Conservation (phyloP, 1,140 invertebrate genomes). For the Heliconius hermathena region DNA sequence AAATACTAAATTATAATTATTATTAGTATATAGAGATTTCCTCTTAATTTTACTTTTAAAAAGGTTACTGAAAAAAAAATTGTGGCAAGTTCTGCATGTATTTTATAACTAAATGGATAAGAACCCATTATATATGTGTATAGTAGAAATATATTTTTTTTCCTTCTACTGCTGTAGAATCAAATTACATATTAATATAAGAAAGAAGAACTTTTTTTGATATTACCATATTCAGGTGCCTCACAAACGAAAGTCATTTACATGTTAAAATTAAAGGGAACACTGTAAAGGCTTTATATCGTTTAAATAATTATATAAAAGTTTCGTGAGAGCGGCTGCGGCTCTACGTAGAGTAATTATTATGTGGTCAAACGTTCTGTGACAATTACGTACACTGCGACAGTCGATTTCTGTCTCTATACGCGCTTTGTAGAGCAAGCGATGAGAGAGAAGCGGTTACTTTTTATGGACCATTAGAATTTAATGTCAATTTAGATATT, state of each 20-base stretch:
- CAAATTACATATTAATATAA: not conserved
- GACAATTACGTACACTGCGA: constrained; percentile 9
- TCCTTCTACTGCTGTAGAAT: not conserved
- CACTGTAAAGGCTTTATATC: not conserved
- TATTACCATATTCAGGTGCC: not conserved
- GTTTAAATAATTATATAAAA: constrained; percentile 9
- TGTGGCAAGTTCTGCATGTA: no score
- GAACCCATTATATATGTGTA: no score
- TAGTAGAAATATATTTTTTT: no score
- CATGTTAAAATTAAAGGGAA: constrained; percentile 10
- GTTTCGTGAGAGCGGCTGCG: not conserved
- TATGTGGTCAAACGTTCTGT: not conserved
- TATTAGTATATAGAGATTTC: no score
- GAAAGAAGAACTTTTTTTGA: not conserved
- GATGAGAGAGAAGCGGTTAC: no score
- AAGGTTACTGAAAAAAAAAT: no score
- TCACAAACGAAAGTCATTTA: not conserved
- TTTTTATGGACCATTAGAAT: no score
- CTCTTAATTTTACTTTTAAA: no score
- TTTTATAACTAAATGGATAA: no score
- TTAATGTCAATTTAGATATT: no score
- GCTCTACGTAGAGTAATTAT: constrained; percentile 4
- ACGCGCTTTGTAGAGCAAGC: no score
- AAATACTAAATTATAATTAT: no score
- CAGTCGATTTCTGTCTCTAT: not conserved